Conservation (phyloP, 2,888 invertebrate species). For the Lydus trimaculatus region DNA sequence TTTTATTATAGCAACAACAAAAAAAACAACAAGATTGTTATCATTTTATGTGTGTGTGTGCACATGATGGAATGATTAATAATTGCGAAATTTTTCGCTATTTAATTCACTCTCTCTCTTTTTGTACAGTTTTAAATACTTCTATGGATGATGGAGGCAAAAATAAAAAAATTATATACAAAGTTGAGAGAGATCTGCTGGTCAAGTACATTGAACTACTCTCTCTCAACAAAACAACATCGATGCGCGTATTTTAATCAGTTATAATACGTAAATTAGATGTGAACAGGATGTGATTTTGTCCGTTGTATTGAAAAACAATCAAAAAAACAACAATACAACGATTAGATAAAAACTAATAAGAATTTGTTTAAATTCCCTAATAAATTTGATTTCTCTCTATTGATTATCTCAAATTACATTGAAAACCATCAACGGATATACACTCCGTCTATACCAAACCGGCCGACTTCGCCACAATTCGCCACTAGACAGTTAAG, state of each 20-base stretch:
- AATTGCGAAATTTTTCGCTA: background rate
- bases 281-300: conserved; percentile 21
- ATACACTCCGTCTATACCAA: no score
- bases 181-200: background rate
- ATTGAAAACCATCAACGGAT: no score
- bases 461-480: no score
- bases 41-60: no score
- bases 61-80: no score
- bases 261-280: conserved; percentile 30
- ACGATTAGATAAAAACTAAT: background rate
- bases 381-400: no score
- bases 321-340: background rate
- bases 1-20: no score
- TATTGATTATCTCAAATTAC: no score
- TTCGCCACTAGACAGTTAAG: no score
- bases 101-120: background rate
- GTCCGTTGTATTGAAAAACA: background rate
- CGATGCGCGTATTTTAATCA: conserved; percentile 32
- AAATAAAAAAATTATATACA: background rate
- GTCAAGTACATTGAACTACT: conserved; percentile 32
- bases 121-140: background rate
- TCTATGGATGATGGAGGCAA: background rate
- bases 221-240: background rate
- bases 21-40: no score
- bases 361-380: no score